A percentile compares a stretch with the other conserved stretches of the same genome.
Evolutionary conservation across 1,140 invertebrate genomes (phyloP).

Genomic region (Trinorchestia longiramus): DNA sequence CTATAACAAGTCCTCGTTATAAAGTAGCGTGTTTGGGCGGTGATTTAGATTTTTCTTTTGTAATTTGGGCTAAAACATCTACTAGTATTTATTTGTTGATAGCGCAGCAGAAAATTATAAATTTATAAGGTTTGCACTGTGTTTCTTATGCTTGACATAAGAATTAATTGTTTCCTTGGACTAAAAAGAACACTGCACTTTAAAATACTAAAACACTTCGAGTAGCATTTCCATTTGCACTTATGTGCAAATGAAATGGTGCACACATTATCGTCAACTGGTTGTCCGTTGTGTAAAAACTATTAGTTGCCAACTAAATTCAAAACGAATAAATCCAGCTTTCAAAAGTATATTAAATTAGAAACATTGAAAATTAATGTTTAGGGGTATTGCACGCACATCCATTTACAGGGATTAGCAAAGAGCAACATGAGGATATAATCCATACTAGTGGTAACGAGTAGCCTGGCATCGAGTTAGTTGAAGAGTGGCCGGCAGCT

Average conservation of each 20-base stretch:
- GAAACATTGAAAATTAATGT: not conserved
- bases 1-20: not conserved
- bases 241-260: not conserved
- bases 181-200: not conserved
- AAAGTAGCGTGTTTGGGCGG: not conserved
- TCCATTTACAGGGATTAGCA: not conserved
- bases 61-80: not conserved
- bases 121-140: not conserved
- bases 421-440: not conserved
- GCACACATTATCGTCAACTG: no score
- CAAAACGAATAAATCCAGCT: not conserved
- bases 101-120: not conserved
- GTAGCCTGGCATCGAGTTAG: not conserved
- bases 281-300: not conserved
- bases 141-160: not conserved
- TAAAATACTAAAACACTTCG: not conserved
- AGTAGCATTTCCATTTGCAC: not conserved
- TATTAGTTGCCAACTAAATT: not conserved
- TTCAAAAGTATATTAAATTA: not conserved
- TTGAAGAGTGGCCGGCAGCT: not conserved
- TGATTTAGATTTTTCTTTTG: not conserved
- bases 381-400: not conserved
- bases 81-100: not conserved
- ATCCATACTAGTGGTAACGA: not conserved
- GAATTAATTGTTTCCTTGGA: not conserved